Base-by-base conservation (phyloP, 2,797 vertebrate genomes). In the Myotis daubentonii region DNA sequence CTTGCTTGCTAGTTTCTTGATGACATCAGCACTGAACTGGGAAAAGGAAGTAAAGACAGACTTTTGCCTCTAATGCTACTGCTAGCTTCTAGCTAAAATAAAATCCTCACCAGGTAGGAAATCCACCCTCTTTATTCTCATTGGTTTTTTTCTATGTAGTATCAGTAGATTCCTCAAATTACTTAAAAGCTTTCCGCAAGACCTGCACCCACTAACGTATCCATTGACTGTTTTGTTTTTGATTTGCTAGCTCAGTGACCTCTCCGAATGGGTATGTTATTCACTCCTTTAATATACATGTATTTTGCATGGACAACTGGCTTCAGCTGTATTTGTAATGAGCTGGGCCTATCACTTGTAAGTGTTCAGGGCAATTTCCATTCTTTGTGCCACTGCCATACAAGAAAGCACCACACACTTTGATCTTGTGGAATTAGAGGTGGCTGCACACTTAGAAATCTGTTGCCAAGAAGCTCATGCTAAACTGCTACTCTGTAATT, bases 251-350 rank as follows among this genome's bases (percentile, higher is more conserved):
- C 98, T 98, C 98, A 98, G 98, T 97, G 99, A 99, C 98, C 98
- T 98, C 98, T 99, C 98, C 81, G 98, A 98, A 98, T 99, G 99
- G 98, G 98, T 99, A 99, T 98, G 99, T 99, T 98, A 95, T 98
- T 98, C 92, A 86, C 97, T 97, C 87, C 65, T 97, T 91, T 88
- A 41, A 85, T 95, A 47, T 94, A 92, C 17, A 17, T 89, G 62
- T 96, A 79, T 60, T 97, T 91, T 97, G 97, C 97, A 97, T 97
- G 97, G 91, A 89, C 75, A 82, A 12, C 38, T 92, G 80, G 88
- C 87, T 97, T 76, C 49, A 75, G 93, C 92, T 97, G 70, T 96
- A 70, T 89, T 84, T 97, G 92, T 97, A 70, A 96, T 90, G 97
- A 97, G 88, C 94, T 82, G 84, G 49, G 92, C 94, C 96, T 98